Conservation (phyloP, 2,888 invertebrate genomes). For the Mamestra brassicae region DNA sequence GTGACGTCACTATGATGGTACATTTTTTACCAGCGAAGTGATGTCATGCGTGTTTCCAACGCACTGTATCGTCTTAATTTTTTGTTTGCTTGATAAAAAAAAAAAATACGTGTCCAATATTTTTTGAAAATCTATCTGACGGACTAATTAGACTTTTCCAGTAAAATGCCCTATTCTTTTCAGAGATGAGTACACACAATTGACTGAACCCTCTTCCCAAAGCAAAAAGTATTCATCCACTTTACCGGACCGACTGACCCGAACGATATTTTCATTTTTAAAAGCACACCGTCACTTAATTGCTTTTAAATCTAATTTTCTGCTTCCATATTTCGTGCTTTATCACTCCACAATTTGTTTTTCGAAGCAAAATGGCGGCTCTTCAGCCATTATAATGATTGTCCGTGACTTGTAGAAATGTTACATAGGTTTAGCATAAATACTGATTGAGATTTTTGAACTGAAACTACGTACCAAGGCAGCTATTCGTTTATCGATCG, state of each 20-base stretch:
- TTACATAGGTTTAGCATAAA: slow-evolving; percentile 42
- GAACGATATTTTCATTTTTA: slow-evolving; percentile 62
- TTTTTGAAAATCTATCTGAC: no score
- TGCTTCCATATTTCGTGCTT: slow-evolving; percentile 76
- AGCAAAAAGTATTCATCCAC: slow-evolving; percentile 39
- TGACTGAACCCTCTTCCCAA: slow-evolving; percentile 20
- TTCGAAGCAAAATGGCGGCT: slow-evolving; percentile 74
- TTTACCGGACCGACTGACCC: slow-evolving; percentile 47
- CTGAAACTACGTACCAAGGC: not conserved
- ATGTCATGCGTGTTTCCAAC: no score
- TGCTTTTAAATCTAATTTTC: slow-evolving; percentile 72
- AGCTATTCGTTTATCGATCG: no score
- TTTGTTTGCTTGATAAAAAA: no score
- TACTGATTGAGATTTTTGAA: slow-evolving; percentile 5
- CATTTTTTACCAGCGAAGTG: no score
- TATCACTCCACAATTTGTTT: slow-evolving; percentile 79
- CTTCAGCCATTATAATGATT: slow-evolving; percentile 74
- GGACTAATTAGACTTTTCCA: no score
- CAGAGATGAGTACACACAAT: slow-evolving; percentile 27
- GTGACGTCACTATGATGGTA: no score
- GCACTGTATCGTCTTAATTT: no score
- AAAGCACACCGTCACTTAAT: slow-evolving; percentile 72
- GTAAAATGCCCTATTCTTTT: slow-evolving; percentile 21
- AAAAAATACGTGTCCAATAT: no score
- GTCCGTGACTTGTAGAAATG: slow-evolving; percentile 75